phyloP scores from a whole-genome alignment of 35 echinoderm and acorn worm genomes.

The Ophiothrix spiculata region DNA sequence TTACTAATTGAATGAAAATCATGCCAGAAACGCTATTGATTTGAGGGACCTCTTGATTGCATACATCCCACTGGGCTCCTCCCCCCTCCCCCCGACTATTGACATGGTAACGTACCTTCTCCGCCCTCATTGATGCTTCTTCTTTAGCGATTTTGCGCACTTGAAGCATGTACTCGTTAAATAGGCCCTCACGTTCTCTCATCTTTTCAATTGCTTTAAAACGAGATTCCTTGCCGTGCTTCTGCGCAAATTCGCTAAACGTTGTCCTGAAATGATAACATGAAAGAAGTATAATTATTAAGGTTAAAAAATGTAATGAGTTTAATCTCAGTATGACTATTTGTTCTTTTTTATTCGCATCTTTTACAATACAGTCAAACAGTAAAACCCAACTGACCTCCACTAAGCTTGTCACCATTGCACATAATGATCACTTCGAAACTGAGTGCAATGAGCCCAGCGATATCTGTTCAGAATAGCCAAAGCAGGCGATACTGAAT shows the following conservation, averaged over 20 bases:
- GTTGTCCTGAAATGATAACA: slow-evolving; percentile 62
- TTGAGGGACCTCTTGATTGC: background rate
- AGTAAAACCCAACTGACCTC: too few relatives aligned
- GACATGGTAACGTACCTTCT: slow-evolving; percentile 77
- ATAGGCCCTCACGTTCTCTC: slow-evolving; percentile 83
- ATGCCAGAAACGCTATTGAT: background rate
- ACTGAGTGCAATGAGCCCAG: too few relatives aligned
- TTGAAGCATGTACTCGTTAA: slow-evolving; percentile 91
- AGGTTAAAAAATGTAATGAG: too few relatives aligned
- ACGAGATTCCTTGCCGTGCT: slow-evolving; percentile 75
- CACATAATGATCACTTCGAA: too few relatives aligned
- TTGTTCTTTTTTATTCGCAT: too few relatives aligned
- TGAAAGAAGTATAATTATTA: too few relatives aligned
- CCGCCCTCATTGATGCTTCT: slow-evolving; percentile 64
- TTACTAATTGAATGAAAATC: background rate
- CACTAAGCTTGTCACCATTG: too few relatives aligned
- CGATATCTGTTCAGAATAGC: too few relatives aligned
- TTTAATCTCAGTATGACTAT: too few relatives aligned
- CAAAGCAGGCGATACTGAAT: too few relatives aligned
- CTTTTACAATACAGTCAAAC: too few relatives aligned
- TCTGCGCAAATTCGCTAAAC: slow-evolving; percentile 97
- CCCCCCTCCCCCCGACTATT: slow-evolving; percentile 12
- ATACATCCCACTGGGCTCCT: background rate
- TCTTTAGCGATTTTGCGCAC: slow-evolving; percentile 88
- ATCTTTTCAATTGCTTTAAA: slow-evolving; percentile 98